Evolutionary conservation across 1,140 invertebrate genomes (phyloP).

Genomic region (Drosophila sulfurigaster): DNA sequence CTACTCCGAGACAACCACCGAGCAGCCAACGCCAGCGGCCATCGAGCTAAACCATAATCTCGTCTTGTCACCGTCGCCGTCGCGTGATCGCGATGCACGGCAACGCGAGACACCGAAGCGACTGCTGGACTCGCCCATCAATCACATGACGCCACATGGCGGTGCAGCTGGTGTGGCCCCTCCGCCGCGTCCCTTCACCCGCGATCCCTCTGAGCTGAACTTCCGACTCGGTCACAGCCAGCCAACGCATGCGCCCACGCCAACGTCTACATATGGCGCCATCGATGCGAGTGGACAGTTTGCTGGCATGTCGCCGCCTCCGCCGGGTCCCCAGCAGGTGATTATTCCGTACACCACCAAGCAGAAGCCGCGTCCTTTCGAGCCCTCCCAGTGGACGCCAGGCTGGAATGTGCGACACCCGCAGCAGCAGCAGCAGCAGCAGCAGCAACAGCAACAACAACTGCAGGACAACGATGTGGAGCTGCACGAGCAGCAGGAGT

Average conservation of each 20-base stretch:
- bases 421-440: conserved; percentile 64
- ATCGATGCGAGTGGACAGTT: conserved; percentile 77
- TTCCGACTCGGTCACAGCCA: conserved; percentile 60
- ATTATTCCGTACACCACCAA: conserved; percentile 91
- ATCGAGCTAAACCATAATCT: conserved; percentile 64
- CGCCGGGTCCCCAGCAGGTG: conserved; percentile 86
- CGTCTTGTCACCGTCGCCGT: neutral
- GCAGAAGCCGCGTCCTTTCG: conserved; percentile 87
- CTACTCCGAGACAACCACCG: conserved; percentile 22
- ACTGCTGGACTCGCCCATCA: conserved; percentile 78
- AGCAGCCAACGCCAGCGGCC: conserved; percentile 26
- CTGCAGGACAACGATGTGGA: conserved; percentile 65
- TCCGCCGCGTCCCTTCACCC: conserved; percentile 71
- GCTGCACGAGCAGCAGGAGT: conserved; percentile 84
- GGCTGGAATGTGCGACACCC: conserved; percentile 48
- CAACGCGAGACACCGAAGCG: conserved; percentile 76
- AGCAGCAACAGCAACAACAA: neutral
- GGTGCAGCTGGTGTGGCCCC: conserved; percentile 15
- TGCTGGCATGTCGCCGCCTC: conserved; percentile 78
- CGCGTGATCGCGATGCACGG: conserved; percentile 12
- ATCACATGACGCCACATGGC: conserved; percentile 34
- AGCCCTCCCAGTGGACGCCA: conserved; percentile 60
- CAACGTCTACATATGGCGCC: conserved; percentile 79
- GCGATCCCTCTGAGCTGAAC: conserved; percentile 70
- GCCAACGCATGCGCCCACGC: conserved; percentile 68